Percentiles rank a stretch among this genome's conserved stretches.
phyloP scores from a whole-genome alignment of 2,888 invertebrate species.

The Adelphocoris suturalis region DNA sequence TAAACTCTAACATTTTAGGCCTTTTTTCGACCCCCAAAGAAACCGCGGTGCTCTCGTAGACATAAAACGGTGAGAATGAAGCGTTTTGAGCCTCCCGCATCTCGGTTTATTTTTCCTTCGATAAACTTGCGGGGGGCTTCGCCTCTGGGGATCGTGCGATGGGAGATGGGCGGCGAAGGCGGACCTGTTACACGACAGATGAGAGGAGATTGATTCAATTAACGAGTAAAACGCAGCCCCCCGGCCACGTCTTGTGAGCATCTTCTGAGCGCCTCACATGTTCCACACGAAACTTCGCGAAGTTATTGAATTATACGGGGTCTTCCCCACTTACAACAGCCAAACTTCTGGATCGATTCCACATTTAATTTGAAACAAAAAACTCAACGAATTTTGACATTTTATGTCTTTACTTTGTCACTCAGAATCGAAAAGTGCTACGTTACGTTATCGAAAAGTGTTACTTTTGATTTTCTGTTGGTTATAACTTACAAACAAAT shows the following conservation, averaged over 20 bases:
- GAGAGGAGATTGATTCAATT: constrained; percentile 28
- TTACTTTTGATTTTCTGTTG: too few species aligned
- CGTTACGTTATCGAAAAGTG: too few species aligned
- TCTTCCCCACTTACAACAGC: too few species aligned
- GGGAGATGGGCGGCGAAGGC: not conserved
- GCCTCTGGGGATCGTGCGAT: not conserved
- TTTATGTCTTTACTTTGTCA: too few species aligned
- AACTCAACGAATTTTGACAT: too few species aligned
- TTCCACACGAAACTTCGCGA: too few species aligned
- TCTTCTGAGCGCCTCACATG: not conserved
- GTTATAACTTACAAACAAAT: too few species aligned
- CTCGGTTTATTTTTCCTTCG: not conserved
- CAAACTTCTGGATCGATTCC: too few species aligned
- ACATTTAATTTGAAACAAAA: too few species aligned
- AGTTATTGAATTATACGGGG: too few species aligned
- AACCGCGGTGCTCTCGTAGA: not conserved
- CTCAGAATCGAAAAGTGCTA: too few species aligned
- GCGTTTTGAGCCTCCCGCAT: not conserved
- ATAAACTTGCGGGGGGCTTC: not conserved
- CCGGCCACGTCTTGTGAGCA: not conserved
- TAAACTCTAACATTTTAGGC: constrained; percentile 26
- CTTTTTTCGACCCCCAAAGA: not conserved
- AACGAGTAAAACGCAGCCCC: constrained; percentile 1
- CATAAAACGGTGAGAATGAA: not conserved
- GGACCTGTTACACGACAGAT: constrained; percentile 31